phyloP scores from a whole-genome alignment of 2,888 invertebrate genomes.

The Philaethria dido region DNA sequence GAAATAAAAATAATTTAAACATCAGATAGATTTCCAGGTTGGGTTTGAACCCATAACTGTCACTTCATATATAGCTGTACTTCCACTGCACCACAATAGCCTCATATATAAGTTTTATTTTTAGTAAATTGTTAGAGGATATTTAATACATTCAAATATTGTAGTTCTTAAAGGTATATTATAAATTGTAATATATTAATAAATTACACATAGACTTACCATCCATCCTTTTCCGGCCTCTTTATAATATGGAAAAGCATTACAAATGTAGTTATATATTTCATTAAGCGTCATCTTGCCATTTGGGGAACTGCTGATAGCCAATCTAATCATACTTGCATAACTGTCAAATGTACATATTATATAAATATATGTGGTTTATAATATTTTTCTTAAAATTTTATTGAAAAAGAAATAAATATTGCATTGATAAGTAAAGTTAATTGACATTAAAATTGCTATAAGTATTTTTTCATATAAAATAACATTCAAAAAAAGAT shows the following conservation, averaged over 20 bases:
- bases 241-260: conserved; percentile 88
- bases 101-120: too few species aligned
- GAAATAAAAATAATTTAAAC: too few species aligned
- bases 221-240: conserved; percentile 89
- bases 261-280: conserved; percentile 89
- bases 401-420: neutral
- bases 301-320: conserved; percentile 86
- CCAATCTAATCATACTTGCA: conserved; percentile 87
- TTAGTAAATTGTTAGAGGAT: too few species aligned
- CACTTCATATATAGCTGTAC: too few species aligned
- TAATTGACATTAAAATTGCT: neutral
- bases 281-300: conserved; percentile 90
- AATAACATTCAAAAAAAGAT: neutral
- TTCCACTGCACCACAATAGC: too few species aligned
- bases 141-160: too few species aligned
- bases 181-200: neutral
- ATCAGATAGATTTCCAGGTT: too few species aligned
- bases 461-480: neutral
- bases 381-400: neutral
- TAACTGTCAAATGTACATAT: conserved; percentile 77
- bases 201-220: conserved; percentile 67
- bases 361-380: conserved; percentile 11
- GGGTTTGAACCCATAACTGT: too few species aligned
- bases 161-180: neutral
- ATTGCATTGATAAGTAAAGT: neutral